phyloP scores from a whole-genome alignment of 2,888 invertebrate species.

The Drosophila koepferae region DNA sequence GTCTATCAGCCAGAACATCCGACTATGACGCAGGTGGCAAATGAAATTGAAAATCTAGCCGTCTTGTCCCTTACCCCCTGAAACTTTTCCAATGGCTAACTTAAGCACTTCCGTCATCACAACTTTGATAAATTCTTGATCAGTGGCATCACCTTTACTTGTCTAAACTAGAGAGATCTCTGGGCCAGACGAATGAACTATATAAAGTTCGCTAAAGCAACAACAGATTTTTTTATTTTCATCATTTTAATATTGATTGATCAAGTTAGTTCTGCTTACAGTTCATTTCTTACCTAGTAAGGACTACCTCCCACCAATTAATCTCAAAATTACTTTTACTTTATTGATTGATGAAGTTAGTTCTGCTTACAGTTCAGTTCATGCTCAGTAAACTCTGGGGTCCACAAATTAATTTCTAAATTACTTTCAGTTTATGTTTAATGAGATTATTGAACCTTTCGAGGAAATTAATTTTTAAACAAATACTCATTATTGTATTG shows the following conservation, averaged over 20 bases:
- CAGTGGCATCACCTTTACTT: background rate
- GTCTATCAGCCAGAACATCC: slow-evolving; percentile 43
- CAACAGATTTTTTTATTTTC: no score
- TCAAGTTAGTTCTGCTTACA: no score
- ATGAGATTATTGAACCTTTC: background rate
- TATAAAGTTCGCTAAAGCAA: background rate
- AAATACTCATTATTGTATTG: background rate
- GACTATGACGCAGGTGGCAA: slow-evolving; percentile 62
- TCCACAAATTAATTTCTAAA: background rate
- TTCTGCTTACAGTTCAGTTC: background rate
- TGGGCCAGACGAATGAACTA: background rate
- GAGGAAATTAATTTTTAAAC: background rate
- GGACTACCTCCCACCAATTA: no score
- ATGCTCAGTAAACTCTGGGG: background rate
- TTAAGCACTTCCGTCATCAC: background rate
- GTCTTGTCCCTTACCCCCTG: slow-evolving; percentile 17
- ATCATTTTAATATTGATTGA: no score
- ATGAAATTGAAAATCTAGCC: slow-evolving; percentile 62
- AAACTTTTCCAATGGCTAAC: background rate
- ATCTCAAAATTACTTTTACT: no score
- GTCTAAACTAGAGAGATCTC: background rate
- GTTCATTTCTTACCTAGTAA: no score
- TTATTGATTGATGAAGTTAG: no score
- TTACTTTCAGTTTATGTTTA: background rate
- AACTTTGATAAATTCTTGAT: background rate